Evolutionary conservation across 2,113 vertebrate species (phyloP).

Genomic region (Onychostruthus taczanowskii): DNA sequence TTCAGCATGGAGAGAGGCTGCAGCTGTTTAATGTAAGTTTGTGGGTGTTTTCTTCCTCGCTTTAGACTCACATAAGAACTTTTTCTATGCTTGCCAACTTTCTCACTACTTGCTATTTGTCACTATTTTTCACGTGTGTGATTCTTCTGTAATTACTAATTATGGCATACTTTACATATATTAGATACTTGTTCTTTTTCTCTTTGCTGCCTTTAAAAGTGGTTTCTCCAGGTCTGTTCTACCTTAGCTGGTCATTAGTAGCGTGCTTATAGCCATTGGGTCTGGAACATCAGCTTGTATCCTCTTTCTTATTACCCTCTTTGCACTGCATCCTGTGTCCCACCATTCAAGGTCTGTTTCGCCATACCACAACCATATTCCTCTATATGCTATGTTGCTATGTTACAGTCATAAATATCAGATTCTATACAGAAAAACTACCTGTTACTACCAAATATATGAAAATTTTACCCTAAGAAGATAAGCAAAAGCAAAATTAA

Average conservation of each 20-base stretch:
- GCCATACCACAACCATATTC: not conserved
- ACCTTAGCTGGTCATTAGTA: not conserved
- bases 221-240: not conserved
- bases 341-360: not conserved
- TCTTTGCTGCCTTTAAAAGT: not conserved
- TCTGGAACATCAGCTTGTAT: not conserved
- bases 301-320: not conserved
- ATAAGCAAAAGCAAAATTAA: not conserved
- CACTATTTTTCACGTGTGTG: not conserved
- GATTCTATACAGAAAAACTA: not conserved
- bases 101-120: not conserved
- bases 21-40: not conserved
- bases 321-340: not conserved
- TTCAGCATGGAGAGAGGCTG: not conserved
- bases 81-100: not conserved
- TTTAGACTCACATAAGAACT: not conserved
- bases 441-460: not conserved
- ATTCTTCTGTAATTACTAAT: not conserved
- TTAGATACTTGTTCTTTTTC: not conserved
- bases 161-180: rapidly evolving
- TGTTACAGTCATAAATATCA: not conserved
- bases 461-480: not conserved
- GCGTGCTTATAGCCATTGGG: not conserved
- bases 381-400: not conserved
- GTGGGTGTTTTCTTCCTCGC: not conserved